These are phyloP conservation scores for Dasyurus viverrinus DNA, from an alignment of 2,113 vertebrate species.

Conservation along the genomic window DNA sequence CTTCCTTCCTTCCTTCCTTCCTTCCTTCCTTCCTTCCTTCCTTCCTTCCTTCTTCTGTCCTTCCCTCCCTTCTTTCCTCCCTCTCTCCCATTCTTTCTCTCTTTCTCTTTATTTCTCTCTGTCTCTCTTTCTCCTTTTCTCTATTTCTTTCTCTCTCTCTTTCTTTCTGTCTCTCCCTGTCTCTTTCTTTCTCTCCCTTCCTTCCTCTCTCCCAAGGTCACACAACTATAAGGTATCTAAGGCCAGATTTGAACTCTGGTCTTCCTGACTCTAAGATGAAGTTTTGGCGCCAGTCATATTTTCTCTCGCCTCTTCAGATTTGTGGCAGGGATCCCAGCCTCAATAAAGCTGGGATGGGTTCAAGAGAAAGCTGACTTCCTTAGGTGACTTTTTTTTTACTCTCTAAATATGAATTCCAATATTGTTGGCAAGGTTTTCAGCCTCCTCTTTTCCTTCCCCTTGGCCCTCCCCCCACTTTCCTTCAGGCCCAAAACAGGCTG, in stretches of 20 bases:
- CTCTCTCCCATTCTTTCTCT: background rate
- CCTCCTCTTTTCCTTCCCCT: background rate
- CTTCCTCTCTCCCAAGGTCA: background rate
- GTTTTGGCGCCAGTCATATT: background rate
- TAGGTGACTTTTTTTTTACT: constrained; percentile 71
- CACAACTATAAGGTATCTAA: background rate
- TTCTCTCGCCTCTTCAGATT: background rate
- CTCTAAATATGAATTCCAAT: constrained; percentile 64
- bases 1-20: too few relatives aligned
- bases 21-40: too few relatives aligned
- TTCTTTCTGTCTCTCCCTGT: background rate
- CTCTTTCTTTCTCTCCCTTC: background rate
- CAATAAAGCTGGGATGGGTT: background rate
- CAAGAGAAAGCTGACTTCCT: constrained; percentile 64
- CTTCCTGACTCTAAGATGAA: background rate
- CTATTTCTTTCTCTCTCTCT: background rate
- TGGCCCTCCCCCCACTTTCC: background rate
- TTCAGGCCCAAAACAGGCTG: constrained; percentile 63
- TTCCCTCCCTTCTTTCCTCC: background rate
- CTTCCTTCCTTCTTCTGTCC: too few relatives aligned
- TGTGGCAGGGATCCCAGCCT: constrained; percentile 38
- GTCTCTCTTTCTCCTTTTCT: background rate
- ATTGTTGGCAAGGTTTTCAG: constrained; percentile 60
- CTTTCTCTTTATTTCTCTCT: background rate
- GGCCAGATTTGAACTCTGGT: background rate